phyloP scores from a whole-genome alignment of 2,113 vertebrate species.

The Lanius ludovicianus region DNA sequence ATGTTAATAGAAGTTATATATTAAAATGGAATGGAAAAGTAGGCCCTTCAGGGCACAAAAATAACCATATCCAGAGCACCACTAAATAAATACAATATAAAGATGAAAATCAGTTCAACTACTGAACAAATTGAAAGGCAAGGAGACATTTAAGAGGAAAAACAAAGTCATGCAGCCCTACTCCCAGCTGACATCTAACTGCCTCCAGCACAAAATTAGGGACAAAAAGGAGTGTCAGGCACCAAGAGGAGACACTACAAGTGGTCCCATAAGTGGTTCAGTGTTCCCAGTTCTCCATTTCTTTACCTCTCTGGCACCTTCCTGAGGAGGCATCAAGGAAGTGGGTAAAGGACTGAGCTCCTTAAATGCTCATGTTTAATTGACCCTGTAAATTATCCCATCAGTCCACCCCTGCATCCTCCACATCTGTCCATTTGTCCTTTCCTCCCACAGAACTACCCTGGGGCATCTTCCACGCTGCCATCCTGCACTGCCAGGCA shows the following conservation, averaged over 20 bases:
- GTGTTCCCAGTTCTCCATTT: not conserved
- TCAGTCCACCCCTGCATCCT: not conserved
- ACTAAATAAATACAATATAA: constrained; percentile 8
- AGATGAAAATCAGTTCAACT: constrained; percentile 8
- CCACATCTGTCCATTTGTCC: not conserved
- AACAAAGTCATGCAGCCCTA: not conserved
- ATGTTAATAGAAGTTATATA: not conserved
- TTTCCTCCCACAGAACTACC: not conserved
- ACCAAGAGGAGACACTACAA: not conserved
- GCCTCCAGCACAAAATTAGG: not conserved
- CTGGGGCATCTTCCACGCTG: fast-evolving
- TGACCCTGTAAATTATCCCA: not conserved
- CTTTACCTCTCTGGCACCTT: not conserved
- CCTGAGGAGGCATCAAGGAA: not conserved
- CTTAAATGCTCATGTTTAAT: not conserved
- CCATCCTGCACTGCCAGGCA: not conserved
- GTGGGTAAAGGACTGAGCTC: not conserved
- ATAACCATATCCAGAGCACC: not conserved
- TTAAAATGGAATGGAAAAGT: not conserved
- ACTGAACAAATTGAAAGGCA: constrained; percentile 23
- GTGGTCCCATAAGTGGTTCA: not conserved
- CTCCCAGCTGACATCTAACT: not conserved
- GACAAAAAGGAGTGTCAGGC: not conserved
- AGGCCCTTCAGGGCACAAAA: constrained; percentile 13
- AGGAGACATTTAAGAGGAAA: constrained; percentile 1